A percentile compares a stretch with the other conserved stretches of the same genome.
These are phyloP conservation scores for Pseudolycoriella hygida DNA, from an alignment of 2,888 invertebrate species.

Conservation along the genomic window DNA sequence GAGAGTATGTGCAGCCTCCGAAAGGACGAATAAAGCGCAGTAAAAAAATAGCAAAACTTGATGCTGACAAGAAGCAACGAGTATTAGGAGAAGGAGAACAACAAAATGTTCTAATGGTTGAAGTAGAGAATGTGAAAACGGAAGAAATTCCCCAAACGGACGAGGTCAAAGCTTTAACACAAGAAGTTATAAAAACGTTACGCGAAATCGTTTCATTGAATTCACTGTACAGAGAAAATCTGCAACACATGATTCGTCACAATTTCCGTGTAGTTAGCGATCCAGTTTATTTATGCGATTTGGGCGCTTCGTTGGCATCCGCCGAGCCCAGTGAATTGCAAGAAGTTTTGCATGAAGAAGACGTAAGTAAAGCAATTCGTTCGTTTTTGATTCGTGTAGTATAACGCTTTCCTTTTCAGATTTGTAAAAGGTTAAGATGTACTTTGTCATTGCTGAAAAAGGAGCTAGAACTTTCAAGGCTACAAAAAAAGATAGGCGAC, in stretches of 20 bases:
- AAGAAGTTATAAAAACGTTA: conserved; percentile 94
- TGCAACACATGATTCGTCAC: conserved; percentile 95
- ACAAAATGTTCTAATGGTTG: conserved; percentile 67
- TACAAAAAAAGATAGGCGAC: conserved; percentile 92
- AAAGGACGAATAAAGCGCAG: too few relatives aligned
- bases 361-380: conserved; percentile 41
- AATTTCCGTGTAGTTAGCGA: conserved; percentile 95
- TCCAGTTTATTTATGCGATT: conserved; percentile 90
- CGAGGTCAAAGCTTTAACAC: conserved; percentile 90
- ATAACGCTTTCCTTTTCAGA: conserved; percentile 37
- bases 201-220: conserved; percentile 94
- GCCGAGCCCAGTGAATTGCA: conserved; percentile 86
- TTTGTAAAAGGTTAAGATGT: conserved; percentile 77
- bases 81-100: conserved; percentile 11
- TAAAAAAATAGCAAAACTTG: conserved; percentile 2
- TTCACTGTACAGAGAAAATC: conserved; percentile 88
- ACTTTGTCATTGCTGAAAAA: conserved; percentile 88
- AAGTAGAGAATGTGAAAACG: conserved; percentile 82
- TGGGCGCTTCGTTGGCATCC: conserved; percentile 88
- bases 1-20: too few relatives aligned
- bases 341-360: conserved; percentile 81
- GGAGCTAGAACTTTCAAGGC: conserved; percentile 84
- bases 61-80: conserved; percentile 11
- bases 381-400: background rate
- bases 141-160: conserved; percentile 80